Evolutionary conservation across 2,888 invertebrate genomes (phyloP).

Genomic region (Aspidapion aeneum): DNA sequence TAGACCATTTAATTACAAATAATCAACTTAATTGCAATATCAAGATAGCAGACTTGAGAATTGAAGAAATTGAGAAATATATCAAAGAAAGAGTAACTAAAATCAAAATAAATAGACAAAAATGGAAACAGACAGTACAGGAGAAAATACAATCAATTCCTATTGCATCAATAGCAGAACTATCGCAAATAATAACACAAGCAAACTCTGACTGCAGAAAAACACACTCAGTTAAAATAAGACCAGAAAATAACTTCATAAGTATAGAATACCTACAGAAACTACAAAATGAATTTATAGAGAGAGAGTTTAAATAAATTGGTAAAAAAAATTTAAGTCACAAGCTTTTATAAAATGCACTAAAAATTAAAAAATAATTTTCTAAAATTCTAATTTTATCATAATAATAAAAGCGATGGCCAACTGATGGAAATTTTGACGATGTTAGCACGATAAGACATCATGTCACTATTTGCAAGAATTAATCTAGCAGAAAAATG

Average conservation of each 20-base stretch:
- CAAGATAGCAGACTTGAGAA: not conserved
- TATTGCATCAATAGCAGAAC: no score
- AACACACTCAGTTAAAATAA: not conserved
- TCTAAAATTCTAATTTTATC: no score
- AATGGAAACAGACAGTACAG: not conserved
- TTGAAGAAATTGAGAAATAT: not conserved
- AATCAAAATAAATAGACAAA: not conserved
- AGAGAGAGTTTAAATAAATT: no score
- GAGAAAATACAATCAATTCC: no score
- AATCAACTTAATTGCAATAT: not conserved
- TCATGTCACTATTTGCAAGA: no score
- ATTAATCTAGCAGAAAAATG: no score
- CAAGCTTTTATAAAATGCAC: no score
- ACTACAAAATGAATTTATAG: not conserved
- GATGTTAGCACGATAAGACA: no score
- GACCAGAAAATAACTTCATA: not conserved
- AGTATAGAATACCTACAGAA: not conserved
- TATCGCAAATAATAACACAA: not conserved
- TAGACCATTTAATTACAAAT: conserved; percentile 1
- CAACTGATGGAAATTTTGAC: no score
- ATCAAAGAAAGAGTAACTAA: not conserved
- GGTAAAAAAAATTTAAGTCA: no score
- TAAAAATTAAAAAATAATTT: not conserved
- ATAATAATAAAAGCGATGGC: no score
- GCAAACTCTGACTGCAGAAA: not conserved